These are phyloP conservation scores for Isurus oxyrinchus DNA, from an alignment of 2,113 vertebrate species.

Conservation along the genomic window DNA sequence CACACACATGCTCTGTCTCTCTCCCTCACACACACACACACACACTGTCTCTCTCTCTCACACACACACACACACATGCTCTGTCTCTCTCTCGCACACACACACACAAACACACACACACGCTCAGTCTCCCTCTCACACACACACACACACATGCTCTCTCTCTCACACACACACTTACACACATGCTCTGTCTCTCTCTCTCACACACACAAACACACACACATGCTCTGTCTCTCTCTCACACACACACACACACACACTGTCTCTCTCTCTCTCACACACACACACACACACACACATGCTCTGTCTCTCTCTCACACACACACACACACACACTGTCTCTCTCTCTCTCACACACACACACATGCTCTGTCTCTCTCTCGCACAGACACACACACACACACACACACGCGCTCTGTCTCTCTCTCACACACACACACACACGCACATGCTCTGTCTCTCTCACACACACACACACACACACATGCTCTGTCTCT, in stretches of 20 bases:
- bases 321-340: conserved; percentile 19
- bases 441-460: background rate
- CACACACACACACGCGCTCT: background rate
- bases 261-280: background rate
- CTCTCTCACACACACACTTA: conserved; percentile 28
- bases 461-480: background rate
- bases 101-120: too few relatives aligned
- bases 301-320: background rate
- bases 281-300: conserved; percentile 6
- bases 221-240: background rate
- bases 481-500: too few relatives aligned
- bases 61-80: too few relatives aligned
- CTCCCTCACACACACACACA: too few relatives aligned
- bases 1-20: too few relatives aligned
- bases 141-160: too few relatives aligned
- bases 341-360: conserved; percentile 1
- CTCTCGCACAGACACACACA: too few relatives aligned
- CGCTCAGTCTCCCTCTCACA: too few relatives aligned
- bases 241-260: background rate
- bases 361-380: background rate
- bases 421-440: background rate
- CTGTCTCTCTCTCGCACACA: too few relatives aligned
- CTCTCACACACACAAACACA: background rate
- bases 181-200: background rate
- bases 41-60: too few relatives aligned